Conservation (phyloP, 2,888 invertebrate species). For the Glyphotaelius pellucidus region DNA sequence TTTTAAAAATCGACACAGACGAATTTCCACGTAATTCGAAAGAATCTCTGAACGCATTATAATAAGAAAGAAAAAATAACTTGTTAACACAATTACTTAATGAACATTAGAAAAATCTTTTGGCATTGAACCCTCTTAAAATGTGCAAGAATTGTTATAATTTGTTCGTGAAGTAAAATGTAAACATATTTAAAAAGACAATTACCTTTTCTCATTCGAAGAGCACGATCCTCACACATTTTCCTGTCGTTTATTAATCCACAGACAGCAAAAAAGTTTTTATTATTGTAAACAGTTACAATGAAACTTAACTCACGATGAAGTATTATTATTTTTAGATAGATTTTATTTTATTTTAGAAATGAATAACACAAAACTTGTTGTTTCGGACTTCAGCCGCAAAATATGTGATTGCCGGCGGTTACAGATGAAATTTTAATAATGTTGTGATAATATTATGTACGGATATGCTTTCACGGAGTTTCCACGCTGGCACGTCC, state of each 20-base stretch:
- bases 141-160: too few species aligned
- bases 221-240: conserved; percentile 62
- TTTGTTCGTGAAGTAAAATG: background rate
- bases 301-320: background rate
- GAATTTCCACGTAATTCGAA: background rate
- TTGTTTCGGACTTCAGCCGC: background rate
- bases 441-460: background rate
- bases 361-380: background rate
- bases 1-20: background rate
- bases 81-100: background rate
- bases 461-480: background rate
- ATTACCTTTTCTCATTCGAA: conserved; percentile 58
- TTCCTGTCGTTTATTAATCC: background rate
- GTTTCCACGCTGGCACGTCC: conserved; percentile 13
- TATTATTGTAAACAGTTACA: background rate
- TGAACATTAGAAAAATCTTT: too few species aligned
- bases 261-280: background rate
- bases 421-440: background rate
- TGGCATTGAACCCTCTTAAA: too few species aligned
- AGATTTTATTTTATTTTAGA: background rate
- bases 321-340: background rate
- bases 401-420: background rate
- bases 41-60: background rate
- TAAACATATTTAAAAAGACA: background rate
- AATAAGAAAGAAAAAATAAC: background rate